Evolutionary conservation across 2,113 vertebrate genomes (phyloP), one percentile per base, ranked within the genome.

Genomic region (Phycodurus eques): DNA sequence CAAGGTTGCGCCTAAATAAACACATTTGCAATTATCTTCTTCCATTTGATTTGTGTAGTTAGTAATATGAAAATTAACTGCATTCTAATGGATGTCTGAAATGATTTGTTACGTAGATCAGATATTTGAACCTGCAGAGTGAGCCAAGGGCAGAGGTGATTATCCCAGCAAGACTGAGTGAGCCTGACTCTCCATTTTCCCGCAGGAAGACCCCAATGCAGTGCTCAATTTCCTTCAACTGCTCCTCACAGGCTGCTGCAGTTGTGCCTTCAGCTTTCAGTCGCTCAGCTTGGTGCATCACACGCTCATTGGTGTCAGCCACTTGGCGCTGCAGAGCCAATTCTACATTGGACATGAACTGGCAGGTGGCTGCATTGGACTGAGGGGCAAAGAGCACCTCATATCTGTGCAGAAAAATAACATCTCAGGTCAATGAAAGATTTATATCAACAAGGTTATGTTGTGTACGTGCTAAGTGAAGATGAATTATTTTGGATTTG

Each of bases 171-270:
- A 99, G 76, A 87, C 96, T 96, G 63, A 96, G 89, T 0, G 96
- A 95, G 39, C 96, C 96, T 1, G 94, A 92, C 80, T 98, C 97
- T 39, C 93, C 94, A 0, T 99, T 97, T 85, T 99, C 97, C 2
- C 92, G 93, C 4, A 99, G 94, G 80, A 97, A 99, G 4, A 96
- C 96, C 8, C 93, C 94, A 43, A 98, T 98, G 86, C 97, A 98
- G 75, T 95, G 95, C 68, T 99, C 96, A 4, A 99, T 99, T 92
- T 99, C 97, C 84, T 98, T 96, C 73, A 98, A 83, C 89, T 99
- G 97, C 77, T 99, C 96, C 85, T 99, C 96, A 42, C 96, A 98
- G 33, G 94, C 94, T 0, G 93, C 90, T 0, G 95, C 92, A 0
- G 93, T 95, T 5, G 95, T 95, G 0, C 95, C 96, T 90, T 99